Conservation (phyloP, 2,888 invertebrate genomes). For the Flexamia atlantica region DNA sequence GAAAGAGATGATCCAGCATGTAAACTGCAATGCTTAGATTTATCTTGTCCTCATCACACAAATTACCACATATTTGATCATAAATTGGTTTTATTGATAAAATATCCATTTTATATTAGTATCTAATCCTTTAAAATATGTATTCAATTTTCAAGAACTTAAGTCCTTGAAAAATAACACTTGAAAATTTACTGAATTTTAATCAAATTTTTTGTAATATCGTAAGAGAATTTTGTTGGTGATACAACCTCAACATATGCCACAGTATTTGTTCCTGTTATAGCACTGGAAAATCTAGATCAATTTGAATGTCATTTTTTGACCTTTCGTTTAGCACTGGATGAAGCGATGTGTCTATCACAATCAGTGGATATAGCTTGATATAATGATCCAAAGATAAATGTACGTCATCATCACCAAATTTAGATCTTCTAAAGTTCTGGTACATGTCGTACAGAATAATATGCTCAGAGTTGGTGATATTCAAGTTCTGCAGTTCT, state of each 20-base stretch:
- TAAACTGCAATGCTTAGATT: no score
- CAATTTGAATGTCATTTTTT: not conserved
- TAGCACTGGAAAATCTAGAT: not conserved
- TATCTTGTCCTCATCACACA: no score
- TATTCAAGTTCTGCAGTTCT: not conserved
- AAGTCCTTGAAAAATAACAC: not conserved
- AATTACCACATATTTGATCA: no score
- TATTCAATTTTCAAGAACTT: not conserved
- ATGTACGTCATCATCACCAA: not conserved
- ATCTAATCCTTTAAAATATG: not conserved
- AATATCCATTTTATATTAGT: no score
- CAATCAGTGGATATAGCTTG: conserved; percentile 17
- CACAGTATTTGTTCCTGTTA: conserved; percentile 8
- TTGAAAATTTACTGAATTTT: not conserved
- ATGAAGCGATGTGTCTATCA: conserved; percentile 26
- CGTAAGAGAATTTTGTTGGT: not conserved
- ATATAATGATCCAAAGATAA: not conserved
- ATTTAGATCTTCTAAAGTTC: conserved; percentile 2
- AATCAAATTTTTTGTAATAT: not conserved
- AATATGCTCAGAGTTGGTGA: not conserved
- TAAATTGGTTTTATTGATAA: no score
- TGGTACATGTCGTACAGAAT: conserved; percentile 42
- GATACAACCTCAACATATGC: conserved; percentile 8
- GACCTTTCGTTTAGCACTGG: not conserved
- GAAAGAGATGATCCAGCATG: no score